Percentiles rank a stretch among this genome's conserved stretches.
phyloP scores from a whole-genome alignment of 2,797 vertebrate genomes.

The Muscicapa striata region DNA sequence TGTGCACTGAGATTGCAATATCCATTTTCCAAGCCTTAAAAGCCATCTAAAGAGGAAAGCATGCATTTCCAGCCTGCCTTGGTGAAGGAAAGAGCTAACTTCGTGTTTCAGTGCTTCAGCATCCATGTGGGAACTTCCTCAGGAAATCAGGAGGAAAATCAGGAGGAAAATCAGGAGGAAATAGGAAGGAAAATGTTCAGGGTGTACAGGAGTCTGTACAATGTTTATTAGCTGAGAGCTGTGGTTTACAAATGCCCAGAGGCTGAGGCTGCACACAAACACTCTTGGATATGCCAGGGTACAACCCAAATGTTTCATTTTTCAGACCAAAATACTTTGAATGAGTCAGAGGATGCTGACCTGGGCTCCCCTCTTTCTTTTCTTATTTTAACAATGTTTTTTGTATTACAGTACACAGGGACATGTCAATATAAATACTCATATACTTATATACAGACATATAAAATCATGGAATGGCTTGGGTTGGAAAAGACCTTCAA shows the following conservation, averaged over 20 bases:
- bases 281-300: not conserved
- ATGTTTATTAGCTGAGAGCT: not conserved
- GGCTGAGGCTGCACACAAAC: not conserved
- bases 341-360: not conserved
- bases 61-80: not conserved
- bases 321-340: not conserved
- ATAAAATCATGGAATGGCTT: too few relatives aligned
- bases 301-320: not conserved
- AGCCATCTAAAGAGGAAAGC: not conserved
- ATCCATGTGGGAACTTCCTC: not conserved
- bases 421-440: not conserved
- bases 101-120: not conserved
- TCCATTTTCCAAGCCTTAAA: constrained; percentile 9
- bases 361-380: not conserved
- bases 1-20: constrained; percentile 11
- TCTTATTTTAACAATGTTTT: not conserved
- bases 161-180: not conserved
- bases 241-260: not conserved
- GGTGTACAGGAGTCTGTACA: not conserved
- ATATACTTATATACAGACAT: rapidly evolving
- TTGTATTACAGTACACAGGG: not conserved
- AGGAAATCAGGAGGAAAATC: not conserved
- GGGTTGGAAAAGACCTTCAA: not conserved
- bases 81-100: not conserved
- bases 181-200: not conserved